Percentiles rank a stretch among this genome's conserved stretches.
Conservation (phyloP, 2,113 vertebrate species). For the Elaphurus davidianus region DNA sequence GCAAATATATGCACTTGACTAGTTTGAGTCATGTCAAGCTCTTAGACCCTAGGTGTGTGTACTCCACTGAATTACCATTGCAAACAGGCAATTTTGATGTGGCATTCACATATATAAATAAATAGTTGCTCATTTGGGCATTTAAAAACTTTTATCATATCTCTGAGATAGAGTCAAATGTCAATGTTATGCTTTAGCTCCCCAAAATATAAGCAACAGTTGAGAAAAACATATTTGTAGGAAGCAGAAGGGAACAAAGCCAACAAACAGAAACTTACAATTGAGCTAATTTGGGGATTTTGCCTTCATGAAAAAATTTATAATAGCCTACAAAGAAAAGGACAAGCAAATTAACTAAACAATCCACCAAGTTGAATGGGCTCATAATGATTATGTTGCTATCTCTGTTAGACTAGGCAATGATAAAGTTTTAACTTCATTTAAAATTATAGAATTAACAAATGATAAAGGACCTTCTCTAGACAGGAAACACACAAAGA, state of each 20-base stretch:
- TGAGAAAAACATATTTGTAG: background rate
- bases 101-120: background rate
- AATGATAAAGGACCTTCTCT: too few species aligned
- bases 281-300: slow-evolving; percentile 94
- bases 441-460: background rate
- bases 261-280: slow-evolving; percentile 81
- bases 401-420: background rate
- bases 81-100: background rate
- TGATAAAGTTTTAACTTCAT: background rate
- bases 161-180: background rate
- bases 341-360: background rate
- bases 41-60: background rate
- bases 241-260: background rate
- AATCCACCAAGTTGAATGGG: background rate
- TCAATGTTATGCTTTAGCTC: background rate
- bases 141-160: background rate
- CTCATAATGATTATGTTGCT: background rate
- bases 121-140: background rate
- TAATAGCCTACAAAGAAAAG: slow-evolving; percentile 86
- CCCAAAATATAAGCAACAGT: background rate
- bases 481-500: too few species aligned
- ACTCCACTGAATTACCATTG: background rate
- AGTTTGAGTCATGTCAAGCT: background rate
- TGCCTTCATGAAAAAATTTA: slow-evolving; percentile 91
- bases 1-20: background rate